phyloP scores from a whole-genome alignment of 2,113 vertebrate species.

The Ailurus styani region DNA sequence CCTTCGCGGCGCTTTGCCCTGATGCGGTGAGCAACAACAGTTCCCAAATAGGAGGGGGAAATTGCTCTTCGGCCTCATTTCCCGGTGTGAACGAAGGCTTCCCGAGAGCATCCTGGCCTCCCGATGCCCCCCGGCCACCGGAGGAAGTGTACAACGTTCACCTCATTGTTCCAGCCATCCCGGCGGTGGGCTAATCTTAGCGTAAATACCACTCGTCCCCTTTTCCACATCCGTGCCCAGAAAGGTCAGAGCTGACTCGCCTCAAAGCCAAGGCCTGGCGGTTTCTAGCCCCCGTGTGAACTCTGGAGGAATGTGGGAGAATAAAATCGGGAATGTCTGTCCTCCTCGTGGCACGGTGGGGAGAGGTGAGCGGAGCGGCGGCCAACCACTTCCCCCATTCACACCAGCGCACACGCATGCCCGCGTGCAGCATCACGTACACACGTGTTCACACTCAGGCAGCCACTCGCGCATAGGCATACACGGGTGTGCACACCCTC shows the following conservation, averaged over 20 bases:
- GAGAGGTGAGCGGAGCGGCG: neutral
- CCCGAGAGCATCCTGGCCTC: neutral
- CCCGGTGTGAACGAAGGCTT: fast-evolving
- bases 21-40: fast-evolving
- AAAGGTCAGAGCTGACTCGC: neutral
- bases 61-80: fast-evolving
- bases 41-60: fast-evolving
- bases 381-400: too few relatives aligned
- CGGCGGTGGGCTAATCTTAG: neutral
- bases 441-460: neutral
- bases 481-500: neutral
- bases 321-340: fast-evolving
- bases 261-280: neutral
- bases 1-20: fast-evolving
- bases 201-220: fast-evolving
- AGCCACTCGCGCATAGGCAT: neutral
- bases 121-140: fast-evolving
- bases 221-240: neutral
- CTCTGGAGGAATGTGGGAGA: neutral
- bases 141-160: neutral
- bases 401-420: fast-evolving
- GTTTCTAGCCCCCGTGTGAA: neutral
- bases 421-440: fast-evolving
- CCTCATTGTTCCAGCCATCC: neutral
- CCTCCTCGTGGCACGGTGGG: neutral